Percentiles rank a stretch among this genome's conserved stretches.
Conservation (phyloP, 2,888 invertebrate genomes). For the Calameuta pallipes region DNA sequence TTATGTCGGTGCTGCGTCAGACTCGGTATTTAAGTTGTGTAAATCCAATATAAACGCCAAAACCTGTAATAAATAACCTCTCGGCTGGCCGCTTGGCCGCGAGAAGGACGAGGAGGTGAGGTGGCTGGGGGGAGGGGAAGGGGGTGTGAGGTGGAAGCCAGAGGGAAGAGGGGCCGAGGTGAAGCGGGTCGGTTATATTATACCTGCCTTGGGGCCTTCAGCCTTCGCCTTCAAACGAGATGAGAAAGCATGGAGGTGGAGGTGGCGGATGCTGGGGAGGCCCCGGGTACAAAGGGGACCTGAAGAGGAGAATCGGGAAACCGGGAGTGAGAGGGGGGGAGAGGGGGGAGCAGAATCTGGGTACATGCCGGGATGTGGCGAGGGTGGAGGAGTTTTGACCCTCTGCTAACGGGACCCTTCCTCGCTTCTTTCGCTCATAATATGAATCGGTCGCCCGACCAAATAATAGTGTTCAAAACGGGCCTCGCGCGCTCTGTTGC, state of each 20-base stretch:
- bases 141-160: background rate
- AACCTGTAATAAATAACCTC: conserved; percentile 63
- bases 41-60: conserved; percentile 65
- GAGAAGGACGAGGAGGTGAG: background rate
- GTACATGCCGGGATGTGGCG: background rate
- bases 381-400: conserved; percentile 56
- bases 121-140: conserved; percentile 4
- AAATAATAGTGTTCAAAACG: conserved; percentile 58
- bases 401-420: conserved; percentile 64
- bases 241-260: conserved; percentile 50
- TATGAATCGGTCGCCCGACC: conserved; percentile 50
- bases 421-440: conserved; percentile 59
- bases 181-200: conserved; percentile 48
- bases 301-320: conserved; percentile 6
- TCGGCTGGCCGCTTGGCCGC: conserved; percentile 38
- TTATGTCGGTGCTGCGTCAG: conserved; percentile 58
- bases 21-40: conserved; percentile 63
- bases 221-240: conserved; percentile 59
- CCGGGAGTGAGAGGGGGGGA: conserved; percentile 22
- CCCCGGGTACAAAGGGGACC: conserved; percentile 10
- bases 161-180: conserved; percentile 19
- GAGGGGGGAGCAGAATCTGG: conserved; percentile 3
- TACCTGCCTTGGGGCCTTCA: conserved; percentile 56
- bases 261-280: conserved; percentile 23
- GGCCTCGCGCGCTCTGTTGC: conserved; percentile 29